Evolutionary conservation across 2,797 vertebrate genomes (phyloP).

Genomic region (Xenopus petersii): DNA sequence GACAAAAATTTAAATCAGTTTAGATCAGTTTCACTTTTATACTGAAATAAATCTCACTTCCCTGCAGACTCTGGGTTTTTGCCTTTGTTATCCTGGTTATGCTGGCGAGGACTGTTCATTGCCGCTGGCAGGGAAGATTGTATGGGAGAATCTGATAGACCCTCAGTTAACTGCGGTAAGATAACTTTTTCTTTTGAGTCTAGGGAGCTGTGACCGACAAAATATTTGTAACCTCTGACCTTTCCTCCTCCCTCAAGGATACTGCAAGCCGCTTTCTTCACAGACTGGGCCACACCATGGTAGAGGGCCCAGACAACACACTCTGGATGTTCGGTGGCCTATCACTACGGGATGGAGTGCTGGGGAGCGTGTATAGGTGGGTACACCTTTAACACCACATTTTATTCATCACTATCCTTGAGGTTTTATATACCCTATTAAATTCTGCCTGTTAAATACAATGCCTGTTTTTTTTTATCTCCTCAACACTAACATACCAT

Average conservation of each 20-base stretch:
- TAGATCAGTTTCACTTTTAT: no score
- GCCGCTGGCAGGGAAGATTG: slow-evolving; percentile 69
- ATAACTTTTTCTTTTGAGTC: background rate
- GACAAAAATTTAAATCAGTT: no score
- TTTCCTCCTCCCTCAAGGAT: slow-evolving; percentile 65
- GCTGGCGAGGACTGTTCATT: slow-evolving; percentile 79
- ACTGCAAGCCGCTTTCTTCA: slow-evolving; percentile 84
- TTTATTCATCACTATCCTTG: no score
- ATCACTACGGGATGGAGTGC: slow-evolving; percentile 80
- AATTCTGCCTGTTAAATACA: no score
- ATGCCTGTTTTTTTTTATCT: no score
- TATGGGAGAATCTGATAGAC: slow-evolving; percentile 86
- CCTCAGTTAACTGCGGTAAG: slow-evolving; percentile 80
- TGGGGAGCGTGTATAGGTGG: slow-evolving; percentile 88
- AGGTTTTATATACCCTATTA: no score
- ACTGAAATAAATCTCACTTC: background rate
- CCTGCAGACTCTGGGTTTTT: slow-evolving; percentile 67
- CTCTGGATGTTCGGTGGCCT: slow-evolving; percentile 93
- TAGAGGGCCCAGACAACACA: slow-evolving; percentile 79
- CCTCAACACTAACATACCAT: no score
- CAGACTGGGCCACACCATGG: slow-evolving; percentile 85
- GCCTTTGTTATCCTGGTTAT: slow-evolving; percentile 75
- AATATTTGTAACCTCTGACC: slow-evolving; percentile 70
- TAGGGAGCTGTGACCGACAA: background rate
- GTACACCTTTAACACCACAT: background rate